phyloP scores from a whole-genome alignment of 2,888 invertebrate species.

The Panopea generosa region DNA sequence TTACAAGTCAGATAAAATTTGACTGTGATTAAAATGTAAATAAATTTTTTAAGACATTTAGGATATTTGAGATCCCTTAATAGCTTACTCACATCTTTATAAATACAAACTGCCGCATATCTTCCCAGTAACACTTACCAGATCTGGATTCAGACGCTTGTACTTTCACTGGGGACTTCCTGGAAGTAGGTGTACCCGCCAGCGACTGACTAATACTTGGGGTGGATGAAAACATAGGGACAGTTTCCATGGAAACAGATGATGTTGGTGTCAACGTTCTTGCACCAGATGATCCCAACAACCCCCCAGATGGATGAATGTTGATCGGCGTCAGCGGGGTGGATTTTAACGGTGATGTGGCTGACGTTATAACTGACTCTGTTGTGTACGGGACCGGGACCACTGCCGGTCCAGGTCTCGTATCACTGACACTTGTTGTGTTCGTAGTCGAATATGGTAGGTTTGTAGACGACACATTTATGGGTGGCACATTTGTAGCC shows the following conservation, averaged over 20 bases:
- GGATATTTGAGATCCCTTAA: no score
- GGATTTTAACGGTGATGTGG: slow-evolving; percentile 28
- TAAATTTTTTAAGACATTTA: no score
- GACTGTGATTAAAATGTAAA: no score
- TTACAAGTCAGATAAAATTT: no score
- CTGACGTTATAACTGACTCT: slow-evolving; percentile 39
- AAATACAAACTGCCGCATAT: no score
- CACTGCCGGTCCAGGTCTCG: slow-evolving; percentile 19
- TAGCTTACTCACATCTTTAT: no score
- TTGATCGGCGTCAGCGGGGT: slow-evolving; percentile 39
- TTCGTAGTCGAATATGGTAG: neutral
- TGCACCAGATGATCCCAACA: neutral
- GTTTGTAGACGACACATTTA: slow-evolving; percentile 5
- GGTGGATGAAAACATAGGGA: slow-evolving; percentile 7
- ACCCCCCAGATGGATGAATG: slow-evolving; percentile 33
- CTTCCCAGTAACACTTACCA: no score
- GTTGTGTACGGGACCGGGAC: slow-evolving; percentile 30
- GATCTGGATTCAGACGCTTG: neutral
- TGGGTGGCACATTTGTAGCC: slow-evolving; percentile 39
- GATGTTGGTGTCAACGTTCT: neutral
- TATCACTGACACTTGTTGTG: slow-evolving; percentile 28
- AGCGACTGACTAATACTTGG: slow-evolving; percentile 11
- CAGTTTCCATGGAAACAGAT: slow-evolving; percentile 30
- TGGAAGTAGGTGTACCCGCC: no score
- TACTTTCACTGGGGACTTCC: neutral